phyloP scores from a whole-genome alignment of 2,113 vertebrate species.

The Pygathrix nemaeus region DNA sequence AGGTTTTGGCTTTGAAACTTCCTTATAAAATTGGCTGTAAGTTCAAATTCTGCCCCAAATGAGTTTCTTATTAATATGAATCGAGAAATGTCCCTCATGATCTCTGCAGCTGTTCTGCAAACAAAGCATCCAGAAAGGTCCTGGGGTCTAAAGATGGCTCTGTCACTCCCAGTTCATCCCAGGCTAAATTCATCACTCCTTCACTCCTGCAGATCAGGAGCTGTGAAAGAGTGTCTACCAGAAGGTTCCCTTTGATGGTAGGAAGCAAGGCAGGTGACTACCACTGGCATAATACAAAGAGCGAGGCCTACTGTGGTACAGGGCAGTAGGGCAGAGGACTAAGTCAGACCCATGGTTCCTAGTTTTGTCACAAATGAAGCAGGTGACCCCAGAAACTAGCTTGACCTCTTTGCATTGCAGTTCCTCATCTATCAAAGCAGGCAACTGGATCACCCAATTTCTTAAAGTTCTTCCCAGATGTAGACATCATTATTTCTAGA shows the following conservation, averaged over 20 bases:
- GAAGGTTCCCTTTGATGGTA: background rate
- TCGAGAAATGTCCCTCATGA: background rate
- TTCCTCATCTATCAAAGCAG: background rate
- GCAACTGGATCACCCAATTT: background rate
- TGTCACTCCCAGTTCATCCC: background rate
- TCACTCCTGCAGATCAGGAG: background rate
- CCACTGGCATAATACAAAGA: background rate
- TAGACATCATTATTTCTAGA: background rate
- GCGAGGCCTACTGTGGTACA: accelerated
- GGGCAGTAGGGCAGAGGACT: background rate
- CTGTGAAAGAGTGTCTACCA: background rate
- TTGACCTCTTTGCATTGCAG: background rate
- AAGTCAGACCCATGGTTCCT: background rate
- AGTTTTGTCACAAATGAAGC: background rate
- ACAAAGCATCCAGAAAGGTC: background rate
- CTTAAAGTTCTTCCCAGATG: background rate
- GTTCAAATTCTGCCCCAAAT: background rate
- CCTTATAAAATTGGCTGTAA: background rate
- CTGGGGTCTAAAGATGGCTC: background rate
- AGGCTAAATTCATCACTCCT: background rate
- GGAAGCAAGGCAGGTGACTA: background rate
- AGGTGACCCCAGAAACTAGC: background rate
- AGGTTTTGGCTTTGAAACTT: background rate
- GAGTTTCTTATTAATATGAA: background rate
- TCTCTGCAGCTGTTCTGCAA: background rate